Percentiles rank a stretch among this genome's conserved stretches.
These are phyloP conservation scores for Sebastolobus altivelis DNA, from an alignment of 2,797 vertebrate genomes.

Conservation along the genomic window DNA sequence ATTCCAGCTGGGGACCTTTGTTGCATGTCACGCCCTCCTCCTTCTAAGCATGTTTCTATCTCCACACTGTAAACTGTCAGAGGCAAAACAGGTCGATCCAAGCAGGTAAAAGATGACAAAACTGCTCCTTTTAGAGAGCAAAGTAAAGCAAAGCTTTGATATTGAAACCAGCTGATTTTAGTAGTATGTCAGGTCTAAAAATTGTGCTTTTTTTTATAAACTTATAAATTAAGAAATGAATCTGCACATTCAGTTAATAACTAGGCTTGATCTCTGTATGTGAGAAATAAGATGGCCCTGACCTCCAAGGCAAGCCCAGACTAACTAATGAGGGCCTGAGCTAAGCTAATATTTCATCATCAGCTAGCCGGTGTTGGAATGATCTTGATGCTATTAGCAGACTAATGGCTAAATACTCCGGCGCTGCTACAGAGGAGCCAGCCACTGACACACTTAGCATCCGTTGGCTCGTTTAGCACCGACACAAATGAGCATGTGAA, in stretches of 20 bases:
- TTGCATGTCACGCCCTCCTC: not conserved
- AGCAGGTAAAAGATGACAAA: not conserved
- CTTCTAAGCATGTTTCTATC: not conserved
- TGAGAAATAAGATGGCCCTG: slow-evolving; percentile 67
- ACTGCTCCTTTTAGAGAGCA: not conserved
- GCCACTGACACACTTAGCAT: slow-evolving; percentile 75
- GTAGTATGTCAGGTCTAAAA: not conserved
- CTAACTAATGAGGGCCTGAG: slow-evolving; percentile 77
- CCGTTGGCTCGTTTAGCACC: slow-evolving; percentile 78
- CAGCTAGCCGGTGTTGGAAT: slow-evolving; percentile 76
- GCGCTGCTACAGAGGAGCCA: slow-evolving; percentile 74
- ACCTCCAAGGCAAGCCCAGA: slow-evolving; percentile 79
- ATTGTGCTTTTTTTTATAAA: not conserved
- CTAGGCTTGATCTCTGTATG: slow-evolving; percentile 49
- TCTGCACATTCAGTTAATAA: slow-evolving; percentile 51
- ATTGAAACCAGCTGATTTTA: not conserved
- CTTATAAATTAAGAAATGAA: slow-evolving; percentile 37
- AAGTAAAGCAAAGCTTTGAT: not conserved
- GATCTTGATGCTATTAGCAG: slow-evolving; percentile 81
- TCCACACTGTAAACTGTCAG: slow-evolving; percentile 4
- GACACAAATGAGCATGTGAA: slow-evolving; percentile 76
- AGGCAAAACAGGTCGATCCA: not conserved
- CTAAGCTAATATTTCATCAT: slow-evolving; percentile 87
- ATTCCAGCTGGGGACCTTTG: not conserved
- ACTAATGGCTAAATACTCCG: slow-evolving; percentile 84